Conservation (phyloP, 2,113 vertebrate species). For the Urocitellus parryii region DNA sequence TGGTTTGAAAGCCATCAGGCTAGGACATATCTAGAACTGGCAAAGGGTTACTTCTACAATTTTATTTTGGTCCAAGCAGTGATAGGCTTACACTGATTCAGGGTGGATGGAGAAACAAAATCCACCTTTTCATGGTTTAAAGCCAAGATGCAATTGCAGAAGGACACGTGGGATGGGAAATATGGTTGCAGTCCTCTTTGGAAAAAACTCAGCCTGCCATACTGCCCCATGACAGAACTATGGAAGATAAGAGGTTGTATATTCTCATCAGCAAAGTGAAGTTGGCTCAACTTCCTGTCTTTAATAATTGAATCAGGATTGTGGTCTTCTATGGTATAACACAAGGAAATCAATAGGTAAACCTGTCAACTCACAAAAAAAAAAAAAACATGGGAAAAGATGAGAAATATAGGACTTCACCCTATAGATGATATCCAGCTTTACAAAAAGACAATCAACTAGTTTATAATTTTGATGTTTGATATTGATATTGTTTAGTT, state of each 20-base stretch:
- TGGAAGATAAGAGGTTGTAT: background rate
- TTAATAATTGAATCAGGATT: slow-evolving; percentile 4
- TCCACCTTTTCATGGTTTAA: background rate
- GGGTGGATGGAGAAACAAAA: background rate
- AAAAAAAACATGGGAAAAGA: background rate
- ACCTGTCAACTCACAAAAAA: background rate
- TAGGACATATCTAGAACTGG: background rate
- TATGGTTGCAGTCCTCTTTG: background rate
- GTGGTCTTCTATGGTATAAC: background rate
- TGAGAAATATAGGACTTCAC: background rate
- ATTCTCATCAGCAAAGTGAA: background rate
- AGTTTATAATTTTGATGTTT: slow-evolving; percentile 12
- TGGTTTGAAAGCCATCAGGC: background rate
- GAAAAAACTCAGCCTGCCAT: background rate
- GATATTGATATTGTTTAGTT: background rate
- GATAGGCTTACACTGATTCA: background rate
- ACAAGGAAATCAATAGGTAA: background rate
- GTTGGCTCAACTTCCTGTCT: background rate
- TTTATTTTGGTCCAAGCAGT: background rate
- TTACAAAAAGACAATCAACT: background rate
- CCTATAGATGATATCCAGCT: background rate
- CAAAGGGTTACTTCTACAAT: background rate
- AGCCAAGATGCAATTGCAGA: background rate
- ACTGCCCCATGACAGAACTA: background rate
- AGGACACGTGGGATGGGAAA: background rate